Base-by-base conservation (phyloP, 2,797 vertebrate species). In the Aldrovandia affinis region DNA sequence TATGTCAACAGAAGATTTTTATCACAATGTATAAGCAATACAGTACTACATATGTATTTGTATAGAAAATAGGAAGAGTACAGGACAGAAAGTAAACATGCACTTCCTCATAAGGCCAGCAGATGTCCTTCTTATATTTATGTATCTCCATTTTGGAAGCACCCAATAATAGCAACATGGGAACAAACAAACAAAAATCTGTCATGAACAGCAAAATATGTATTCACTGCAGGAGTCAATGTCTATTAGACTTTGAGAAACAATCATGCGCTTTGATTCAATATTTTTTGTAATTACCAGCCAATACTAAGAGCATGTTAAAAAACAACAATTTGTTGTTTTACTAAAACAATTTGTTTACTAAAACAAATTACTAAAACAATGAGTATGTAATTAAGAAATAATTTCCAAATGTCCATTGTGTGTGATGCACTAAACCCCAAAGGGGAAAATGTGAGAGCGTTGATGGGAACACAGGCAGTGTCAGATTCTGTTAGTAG, bases 101-200 rank as follows among this genome's bases (percentile, higher is more conserved):
- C 12, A 59, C 22, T 81, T 61, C 80, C 25, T 39, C 57, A 20
- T 61, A 61, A 0, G 28, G 47, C 80, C 80, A 81, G 1, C 63
- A 81, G 80, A 63, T 81, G 80, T 61, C 80, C 22, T 36, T 18
- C 57, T 81, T n/a, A n/a, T 47, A 44, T n/a, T 44, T 1, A 77
- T 47, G 44, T 77, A 47, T 10, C 25, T n/a, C 18, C 7, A 47
- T 77, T 47, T n/a, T 12, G 8, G 33, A 25, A 6, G 33, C 14
- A 36, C 33, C 15, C 68, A 39, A 39, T 70, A 20, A 70, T 36
- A 39, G 0, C 18, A 7, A 33, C 18, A 39, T 68, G 3, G 2
- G 47, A 50, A 50, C n/a, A n/a, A n/a, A n/a, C n/a, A n/a, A 50
- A 5, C 47, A 50, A 50, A 50, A 0, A 5, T 50, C 6, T 57